phyloP scores from a whole-genome alignment of 2,113 vertebrate genomes.

The Psittacara wagleri region DNA sequence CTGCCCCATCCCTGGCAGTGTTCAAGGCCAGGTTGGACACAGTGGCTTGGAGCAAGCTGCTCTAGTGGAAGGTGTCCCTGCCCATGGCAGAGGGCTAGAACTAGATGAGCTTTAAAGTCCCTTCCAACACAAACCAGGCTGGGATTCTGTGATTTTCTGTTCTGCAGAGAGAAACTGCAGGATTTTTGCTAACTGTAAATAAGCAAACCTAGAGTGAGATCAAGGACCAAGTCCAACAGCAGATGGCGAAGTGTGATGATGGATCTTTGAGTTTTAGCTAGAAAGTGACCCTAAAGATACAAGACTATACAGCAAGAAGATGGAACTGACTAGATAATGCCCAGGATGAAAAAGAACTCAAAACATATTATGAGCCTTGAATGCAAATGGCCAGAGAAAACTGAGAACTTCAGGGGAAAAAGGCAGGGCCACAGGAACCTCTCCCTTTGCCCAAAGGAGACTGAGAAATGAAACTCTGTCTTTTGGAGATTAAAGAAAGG shows the following conservation, averaged over 20 bases:
- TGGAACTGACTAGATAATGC: neutral
- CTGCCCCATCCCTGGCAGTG: too few relatives aligned
- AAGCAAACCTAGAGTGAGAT: neutral
- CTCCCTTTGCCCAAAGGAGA: neutral
- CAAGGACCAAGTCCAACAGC: neutral
- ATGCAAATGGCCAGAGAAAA: neutral
- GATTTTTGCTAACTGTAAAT: neutral
- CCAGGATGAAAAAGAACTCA: neutral
- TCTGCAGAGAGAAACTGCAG: neutral
- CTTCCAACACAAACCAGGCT: neutral
- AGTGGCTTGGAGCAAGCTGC: neutral
- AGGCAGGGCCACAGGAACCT: neutral
- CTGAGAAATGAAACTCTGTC: neutral
- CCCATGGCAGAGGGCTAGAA: accelerated
- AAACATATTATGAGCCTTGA: neutral
- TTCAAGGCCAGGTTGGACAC: too few relatives aligned
- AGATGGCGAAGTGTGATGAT: neutral
- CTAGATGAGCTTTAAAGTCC: neutral
- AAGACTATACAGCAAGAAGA: neutral
- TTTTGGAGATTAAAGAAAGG: neutral
- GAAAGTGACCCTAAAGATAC: neutral
- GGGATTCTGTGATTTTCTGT: neutral
- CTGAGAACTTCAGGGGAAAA: neutral
- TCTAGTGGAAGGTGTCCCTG: neutral
- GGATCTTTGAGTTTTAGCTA: neutral